phyloP scores from a whole-genome alignment of 2,888 invertebrate species.

The Cerceris rybyensis region DNA sequence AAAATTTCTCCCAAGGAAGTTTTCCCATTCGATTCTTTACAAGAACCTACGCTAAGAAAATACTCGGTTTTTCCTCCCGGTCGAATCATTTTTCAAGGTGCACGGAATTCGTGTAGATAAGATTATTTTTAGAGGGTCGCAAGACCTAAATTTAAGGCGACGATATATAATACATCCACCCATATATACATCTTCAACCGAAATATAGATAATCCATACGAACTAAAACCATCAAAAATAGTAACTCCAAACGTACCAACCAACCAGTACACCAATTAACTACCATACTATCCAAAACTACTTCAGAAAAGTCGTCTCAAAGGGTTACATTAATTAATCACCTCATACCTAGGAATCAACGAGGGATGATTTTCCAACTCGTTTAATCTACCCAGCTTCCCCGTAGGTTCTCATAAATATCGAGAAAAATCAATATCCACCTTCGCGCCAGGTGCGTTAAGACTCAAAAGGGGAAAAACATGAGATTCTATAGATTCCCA shows the following conservation, averaged over 20 bases:
- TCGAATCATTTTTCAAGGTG: not conserved
- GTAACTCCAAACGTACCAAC: not conserved
- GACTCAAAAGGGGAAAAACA: not conserved
- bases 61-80: not conserved
- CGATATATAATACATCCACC: not conserved
- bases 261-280: not conserved
- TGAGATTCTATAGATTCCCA: slow-evolving; percentile 11
- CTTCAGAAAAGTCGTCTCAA: no score
- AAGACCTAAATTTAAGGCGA: slow-evolving; percentile 35
- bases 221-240: slow-evolving; percentile 15
- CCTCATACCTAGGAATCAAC: no score
- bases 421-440: not conserved
- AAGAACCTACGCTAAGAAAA: not conserved
- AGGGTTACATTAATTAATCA: no score
- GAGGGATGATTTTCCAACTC: no score
- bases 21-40: not conserved
- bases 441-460: not conserved
- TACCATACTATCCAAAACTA: no score
- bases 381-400: no score
- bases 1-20: no score
- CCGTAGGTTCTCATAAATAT: not conserved
- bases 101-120: slow-evolving; percentile 33
- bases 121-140: slow-evolving; percentile 44
- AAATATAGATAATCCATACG: slow-evolving; percentile 36
- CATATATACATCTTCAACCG: slow-evolving; percentile 9